phyloP scores from a whole-genome alignment of 1,140 invertebrate genomes.

The Halyomorpha halys region DNA sequence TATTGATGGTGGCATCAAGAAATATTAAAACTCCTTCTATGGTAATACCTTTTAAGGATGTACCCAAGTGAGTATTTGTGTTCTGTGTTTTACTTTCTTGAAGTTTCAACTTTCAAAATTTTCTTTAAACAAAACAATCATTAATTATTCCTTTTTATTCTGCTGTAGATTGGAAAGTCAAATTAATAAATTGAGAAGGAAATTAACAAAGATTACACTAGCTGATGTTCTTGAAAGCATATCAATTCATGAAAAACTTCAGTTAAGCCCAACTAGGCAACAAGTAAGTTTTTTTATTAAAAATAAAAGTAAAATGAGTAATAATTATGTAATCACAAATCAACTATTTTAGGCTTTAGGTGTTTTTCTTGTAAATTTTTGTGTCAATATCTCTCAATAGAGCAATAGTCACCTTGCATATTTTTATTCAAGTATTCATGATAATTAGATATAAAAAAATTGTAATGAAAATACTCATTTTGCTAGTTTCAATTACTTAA shows the following conservation, averaged over 20 bases:
- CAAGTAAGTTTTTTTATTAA: not conserved
- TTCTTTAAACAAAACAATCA: not conserved
- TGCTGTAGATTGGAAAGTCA: slow-evolving; percentile 40
- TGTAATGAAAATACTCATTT: no score
- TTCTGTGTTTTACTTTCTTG: slow-evolving; percentile 11
- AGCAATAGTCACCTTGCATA: no score
- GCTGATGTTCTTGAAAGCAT: slow-evolving; percentile 67
- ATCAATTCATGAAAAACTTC: slow-evolving; percentile 50
- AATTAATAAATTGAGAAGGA: slow-evolving; percentile 55
- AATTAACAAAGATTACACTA: slow-evolving; percentile 65
- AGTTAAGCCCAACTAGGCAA: slow-evolving; percentile 41
- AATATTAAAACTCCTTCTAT: slow-evolving; percentile 89
- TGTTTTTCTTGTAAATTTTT: no score
- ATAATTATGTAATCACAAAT: no score
- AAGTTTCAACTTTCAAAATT: not conserved
- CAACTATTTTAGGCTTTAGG: no score
- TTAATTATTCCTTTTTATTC: not conserved
- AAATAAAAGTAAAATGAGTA: no score
- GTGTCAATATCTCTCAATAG: no score
- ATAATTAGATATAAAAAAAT: no score
- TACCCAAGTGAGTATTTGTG: slow-evolving; percentile 36
- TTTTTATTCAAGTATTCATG: no score
- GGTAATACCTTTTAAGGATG: slow-evolving; percentile 72
- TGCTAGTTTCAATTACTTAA: no score
- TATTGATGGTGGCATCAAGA: slow-evolving; percentile 87